Base-by-base conservation (phyloP, 2,797 vertebrate genomes). In the Falco naumanni region DNA sequence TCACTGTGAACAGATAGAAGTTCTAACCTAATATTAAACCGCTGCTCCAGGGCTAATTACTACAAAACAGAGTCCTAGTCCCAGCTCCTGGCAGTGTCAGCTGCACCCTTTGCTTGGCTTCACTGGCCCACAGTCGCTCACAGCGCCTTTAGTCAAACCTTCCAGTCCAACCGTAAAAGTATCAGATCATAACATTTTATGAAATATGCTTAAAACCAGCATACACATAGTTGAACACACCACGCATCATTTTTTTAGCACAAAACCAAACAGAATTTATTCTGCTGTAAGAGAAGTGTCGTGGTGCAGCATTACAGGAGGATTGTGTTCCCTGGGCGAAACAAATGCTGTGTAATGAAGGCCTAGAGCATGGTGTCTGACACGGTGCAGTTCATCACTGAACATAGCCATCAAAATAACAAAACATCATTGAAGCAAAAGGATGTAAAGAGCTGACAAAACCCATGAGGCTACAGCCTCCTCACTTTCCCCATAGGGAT, bases 401-500 rank as follows among this genome's bases (percentile, higher is more conserved):
- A 92, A 84, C 47, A 43, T 19, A 28, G 59, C 63, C 15, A 50
- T 61, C 26, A 70, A 69, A 81, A 24, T 48, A 7, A 22, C 57
- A 53, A 63, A 48, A 5, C 6, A 37, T 19, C 22, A 11, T 2
- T 51, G 53, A 65, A 78, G 24, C 11, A 79, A 64, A 84, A 57
- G 33, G 4, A 11, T 50, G 12, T 13, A 64, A 86, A 60, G 22
- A 37, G 25, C 34, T 66, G 33, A 48, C 17, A 60, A 78, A 92
- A 64, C 37, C 61, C 39, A 19, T 33, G 48, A 50, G 28, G 14
- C 47, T 61, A 4, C 34, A 69, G 28, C 12, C 31, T 76, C 16
- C 33, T 34, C 4, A 0, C 28, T 54, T 41, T 51, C 8, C 15
- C 17, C 1, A 0, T 5, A 34, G 2, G 0, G 14, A 8, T 16